Percentiles rank a stretch among this genome's conserved stretches.
Conservation (phyloP, 2,113 vertebrate genomes). For the Corythornis madagascariensis region DNA sequence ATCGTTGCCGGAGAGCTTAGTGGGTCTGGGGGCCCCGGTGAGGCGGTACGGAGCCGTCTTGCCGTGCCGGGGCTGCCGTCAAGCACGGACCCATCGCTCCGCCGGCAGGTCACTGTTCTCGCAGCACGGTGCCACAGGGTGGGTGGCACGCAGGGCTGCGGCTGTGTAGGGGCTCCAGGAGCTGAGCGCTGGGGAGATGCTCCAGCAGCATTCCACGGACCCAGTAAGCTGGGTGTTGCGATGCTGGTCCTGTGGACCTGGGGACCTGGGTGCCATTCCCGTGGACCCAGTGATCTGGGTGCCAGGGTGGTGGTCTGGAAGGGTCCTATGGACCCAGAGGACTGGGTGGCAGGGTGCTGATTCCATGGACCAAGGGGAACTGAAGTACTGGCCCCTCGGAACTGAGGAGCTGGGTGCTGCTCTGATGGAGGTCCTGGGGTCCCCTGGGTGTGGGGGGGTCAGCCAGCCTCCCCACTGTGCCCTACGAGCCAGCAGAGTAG, state of each 20-base stretch:
- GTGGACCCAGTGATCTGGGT: not conserved
- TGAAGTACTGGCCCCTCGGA: not conserved
- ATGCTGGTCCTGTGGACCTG: not conserved
- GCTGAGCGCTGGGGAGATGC: not conserved
- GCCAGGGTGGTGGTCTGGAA: not conserved
- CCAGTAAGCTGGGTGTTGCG: not conserved
- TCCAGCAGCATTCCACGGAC: not conserved
- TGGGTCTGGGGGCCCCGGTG: not conserved
- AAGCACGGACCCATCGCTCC: not conserved
- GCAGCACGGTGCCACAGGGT: fast-evolving
- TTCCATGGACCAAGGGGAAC: too few relatives aligned
- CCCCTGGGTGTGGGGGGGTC: fast-evolving
- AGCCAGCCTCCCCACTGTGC: too few relatives aligned
- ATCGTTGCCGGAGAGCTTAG: fast-evolving
- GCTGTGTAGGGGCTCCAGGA: not conserved
- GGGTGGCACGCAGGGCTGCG: not conserved
- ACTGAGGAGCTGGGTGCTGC: fast-evolving
- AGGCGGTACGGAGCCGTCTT: fast-evolving
- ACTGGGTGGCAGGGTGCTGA: not conserved
- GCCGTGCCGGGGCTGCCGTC: not conserved
- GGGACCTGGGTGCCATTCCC: not conserved
- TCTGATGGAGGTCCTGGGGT: fast-evolving
- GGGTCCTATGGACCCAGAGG: fast-evolving
- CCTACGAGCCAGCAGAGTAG: fast-evolving
- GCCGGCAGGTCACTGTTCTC: not conserved